Conservation (phyloP, 2,888 invertebrate species). For the Drosophila algonquin region DNA sequence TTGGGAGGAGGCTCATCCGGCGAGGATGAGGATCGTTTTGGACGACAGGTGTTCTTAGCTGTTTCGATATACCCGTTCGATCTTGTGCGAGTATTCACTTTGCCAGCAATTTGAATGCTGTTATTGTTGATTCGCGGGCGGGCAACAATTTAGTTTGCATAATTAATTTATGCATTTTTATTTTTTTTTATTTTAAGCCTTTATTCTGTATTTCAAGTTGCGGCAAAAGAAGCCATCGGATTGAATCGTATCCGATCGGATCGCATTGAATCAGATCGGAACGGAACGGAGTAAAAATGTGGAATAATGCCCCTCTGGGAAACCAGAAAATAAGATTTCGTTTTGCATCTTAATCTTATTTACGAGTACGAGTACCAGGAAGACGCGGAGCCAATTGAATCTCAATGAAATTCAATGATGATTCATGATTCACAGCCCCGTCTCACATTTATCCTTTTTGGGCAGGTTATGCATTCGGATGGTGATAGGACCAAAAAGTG, state of each 20-base stretch:
- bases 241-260: background rate
- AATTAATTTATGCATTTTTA: constrained; percentile 45
- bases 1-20: background rate
- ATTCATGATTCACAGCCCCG: constrained; percentile 26
- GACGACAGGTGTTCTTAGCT: constrained; percentile 22
- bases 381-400: constrained; percentile 22
- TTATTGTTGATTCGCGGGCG: constrained; percentile 1
- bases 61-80: constrained; percentile 7
- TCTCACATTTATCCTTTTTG: constrained; percentile 34
- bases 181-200: constrained; percentile 23
- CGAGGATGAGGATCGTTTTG: constrained; percentile 5
- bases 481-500: background rate
- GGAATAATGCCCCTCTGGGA: constrained; percentile 34
- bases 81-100: constrained; percentile 1
- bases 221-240: constrained; percentile 3
- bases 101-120: constrained; percentile 11
- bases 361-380: constrained; percentile 41
- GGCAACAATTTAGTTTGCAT: constrained; percentile 43
- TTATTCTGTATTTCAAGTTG: constrained; percentile 6
- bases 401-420: background rate
- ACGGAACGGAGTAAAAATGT: constrained; percentile 25
- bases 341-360: constrained; percentile 24
- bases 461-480: constrained; percentile 3
- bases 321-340: background rate
- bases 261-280: background rate